phyloP scores from a whole-genome alignment of 2,113 vertebrate genomes.

The Lepidothrix coronata region DNA sequence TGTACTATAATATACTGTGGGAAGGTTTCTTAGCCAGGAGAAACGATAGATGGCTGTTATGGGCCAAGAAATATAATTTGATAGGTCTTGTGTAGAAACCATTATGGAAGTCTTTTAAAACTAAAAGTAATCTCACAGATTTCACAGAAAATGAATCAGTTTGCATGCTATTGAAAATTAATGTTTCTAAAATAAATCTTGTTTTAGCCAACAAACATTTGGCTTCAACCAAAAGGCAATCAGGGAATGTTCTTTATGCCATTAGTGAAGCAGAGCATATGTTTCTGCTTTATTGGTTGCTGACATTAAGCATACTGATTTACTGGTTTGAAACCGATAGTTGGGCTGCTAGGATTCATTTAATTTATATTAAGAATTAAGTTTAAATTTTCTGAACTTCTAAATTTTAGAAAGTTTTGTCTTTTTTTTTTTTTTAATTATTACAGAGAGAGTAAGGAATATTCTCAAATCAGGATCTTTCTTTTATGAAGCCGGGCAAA shows the following conservation, averaged over 20 bases:
- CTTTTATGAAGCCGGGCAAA: neutral
- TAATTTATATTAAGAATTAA: slow-evolving; percentile 30
- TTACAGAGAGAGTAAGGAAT: neutral
- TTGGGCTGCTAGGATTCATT: neutral
- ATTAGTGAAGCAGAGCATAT: slow-evolving; percentile 56
- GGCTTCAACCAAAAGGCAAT: slow-evolving; percentile 37
- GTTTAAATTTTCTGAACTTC: slow-evolving; percentile 8
- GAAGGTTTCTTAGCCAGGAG: slow-evolving; percentile 30
- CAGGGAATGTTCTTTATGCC: slow-evolving; percentile 36
- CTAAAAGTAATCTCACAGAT: slow-evolving; percentile 41
- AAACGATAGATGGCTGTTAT: neutral
- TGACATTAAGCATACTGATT: slow-evolving; percentile 40
- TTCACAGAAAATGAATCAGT: slow-evolving; percentile 58
- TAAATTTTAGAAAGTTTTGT: neutral
- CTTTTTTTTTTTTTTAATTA: neutral
- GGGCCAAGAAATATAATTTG: slow-evolving; percentile 22
- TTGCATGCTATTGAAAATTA: slow-evolving; percentile 38
- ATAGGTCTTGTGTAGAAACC: slow-evolving; percentile 29
- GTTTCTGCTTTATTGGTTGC: slow-evolving; percentile 56
- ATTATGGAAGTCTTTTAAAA: slow-evolving; percentile 53
- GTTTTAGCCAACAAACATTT: slow-evolving; percentile 56
- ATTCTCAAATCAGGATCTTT: neutral
- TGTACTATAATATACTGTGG: neutral
- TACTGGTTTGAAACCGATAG: slow-evolving; percentile 40
- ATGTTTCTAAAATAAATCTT: slow-evolving; percentile 62